Conservation (phyloP, 2,113 vertebrate genomes). For the Sphaerodactylus townsendi region DNA sequence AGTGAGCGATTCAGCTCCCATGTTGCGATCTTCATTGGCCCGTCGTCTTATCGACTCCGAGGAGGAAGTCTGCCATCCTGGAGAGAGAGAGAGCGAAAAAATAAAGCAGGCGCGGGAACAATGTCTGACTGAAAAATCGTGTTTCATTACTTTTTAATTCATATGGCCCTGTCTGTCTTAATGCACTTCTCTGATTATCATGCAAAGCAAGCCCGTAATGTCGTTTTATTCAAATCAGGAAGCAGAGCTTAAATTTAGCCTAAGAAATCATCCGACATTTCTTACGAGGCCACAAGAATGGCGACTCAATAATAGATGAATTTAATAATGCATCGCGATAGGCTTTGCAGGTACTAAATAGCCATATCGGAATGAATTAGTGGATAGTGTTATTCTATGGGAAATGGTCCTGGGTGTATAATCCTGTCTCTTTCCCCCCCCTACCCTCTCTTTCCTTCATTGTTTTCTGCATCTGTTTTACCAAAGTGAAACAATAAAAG, state of each 20-base stretch:
- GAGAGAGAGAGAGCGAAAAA: too few species aligned
- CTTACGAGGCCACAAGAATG: constrained; percentile 80
- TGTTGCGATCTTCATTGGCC: constrained; percentile 84
- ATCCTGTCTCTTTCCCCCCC: background rate
- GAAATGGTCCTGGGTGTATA: constrained; percentile 27
- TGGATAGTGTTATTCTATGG: constrained; percentile 47
- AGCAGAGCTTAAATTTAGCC: constrained; percentile 80
- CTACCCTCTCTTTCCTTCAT: constrained; percentile 43
- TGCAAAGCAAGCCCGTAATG: constrained; percentile 76
- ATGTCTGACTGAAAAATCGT: constrained; percentile 91
- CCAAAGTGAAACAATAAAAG: constrained; percentile 32
- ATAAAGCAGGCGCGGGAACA: constrained; percentile 80
- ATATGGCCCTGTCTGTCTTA: constrained; percentile 90
- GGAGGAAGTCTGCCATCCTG: constrained; percentile 80
- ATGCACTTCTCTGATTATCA: constrained; percentile 92
- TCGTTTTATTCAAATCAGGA: constrained; percentile 83
- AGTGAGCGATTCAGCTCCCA: constrained; percentile 77
- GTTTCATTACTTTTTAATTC: constrained; percentile 98
- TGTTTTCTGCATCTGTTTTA: constrained; percentile 28
- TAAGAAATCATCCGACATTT: constrained; percentile 80
- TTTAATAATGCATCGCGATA: constrained; percentile 84
- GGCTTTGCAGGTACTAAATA: constrained; percentile 80
- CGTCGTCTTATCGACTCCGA: constrained; percentile 79
- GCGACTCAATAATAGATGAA: constrained; percentile 84
- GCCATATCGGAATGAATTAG: constrained; percentile 73